Conservation (phyloP, 2,888 invertebrate genomes). For the Drosophila helvetica region DNA sequence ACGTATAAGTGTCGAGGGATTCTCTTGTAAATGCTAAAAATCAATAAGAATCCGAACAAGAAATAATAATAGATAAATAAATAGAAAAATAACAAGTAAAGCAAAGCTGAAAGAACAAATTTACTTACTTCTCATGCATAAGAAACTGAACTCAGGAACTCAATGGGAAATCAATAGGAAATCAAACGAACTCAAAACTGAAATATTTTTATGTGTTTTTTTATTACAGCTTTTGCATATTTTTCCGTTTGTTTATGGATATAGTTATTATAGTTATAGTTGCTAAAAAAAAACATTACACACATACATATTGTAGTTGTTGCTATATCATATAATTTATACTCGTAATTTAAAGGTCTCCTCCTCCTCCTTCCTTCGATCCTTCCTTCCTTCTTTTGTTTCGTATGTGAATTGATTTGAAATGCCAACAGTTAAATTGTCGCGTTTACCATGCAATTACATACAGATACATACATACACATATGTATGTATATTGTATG, state of each 20-base stretch:
- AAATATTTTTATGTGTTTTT: slow-evolving; percentile 35
- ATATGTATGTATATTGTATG: neutral
- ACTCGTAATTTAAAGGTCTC: slow-evolving; percentile 38
- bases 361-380: neutral
- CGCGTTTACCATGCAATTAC: slow-evolving; percentile 51
- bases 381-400: slow-evolving; percentile 54
- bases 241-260: slow-evolving; percentile 63
- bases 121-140: slow-evolving; percentile 40
- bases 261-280: slow-evolving; percentile 65
- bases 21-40: slow-evolving; percentile 37
- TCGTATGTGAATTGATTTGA: slow-evolving; percentile 74
- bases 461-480: neutral
- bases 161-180: slow-evolving; percentile 26
- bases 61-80: slow-evolving; percentile 9
- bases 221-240: slow-evolving; percentile 46
- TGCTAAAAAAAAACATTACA: slow-evolving; percentile 77
- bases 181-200: slow-evolving; percentile 28
- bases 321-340: slow-evolving; percentile 57
- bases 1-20: slow-evolving; percentile 75
- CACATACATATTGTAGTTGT: slow-evolving; percentile 66
- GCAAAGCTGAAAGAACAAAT: slow-evolving; percentile 12
- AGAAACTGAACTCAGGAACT: slow-evolving; percentile 24
- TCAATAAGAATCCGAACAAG: slow-evolving; percentile 9
- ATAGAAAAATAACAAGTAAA: slow-evolving; percentile 19
- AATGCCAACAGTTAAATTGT: slow-evolving; percentile 80